Evolutionary conservation across 2,888 invertebrate species (phyloP), one percentile per base, ranked within the genome.

Genomic region (Caenorhabditis becei): DNA sequence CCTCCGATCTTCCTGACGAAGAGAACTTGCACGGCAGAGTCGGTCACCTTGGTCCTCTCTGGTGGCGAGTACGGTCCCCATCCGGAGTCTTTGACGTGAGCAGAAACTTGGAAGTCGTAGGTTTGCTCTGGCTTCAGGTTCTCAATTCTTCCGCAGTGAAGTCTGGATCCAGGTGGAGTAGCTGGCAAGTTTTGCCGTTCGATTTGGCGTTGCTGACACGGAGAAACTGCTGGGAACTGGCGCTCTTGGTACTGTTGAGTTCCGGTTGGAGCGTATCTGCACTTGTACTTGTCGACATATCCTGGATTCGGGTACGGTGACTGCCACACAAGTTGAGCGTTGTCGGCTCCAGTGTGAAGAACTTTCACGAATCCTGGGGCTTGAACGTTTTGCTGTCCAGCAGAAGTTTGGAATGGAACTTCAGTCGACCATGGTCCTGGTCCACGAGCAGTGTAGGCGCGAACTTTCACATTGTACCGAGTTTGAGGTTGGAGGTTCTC

Each of bases 341-440:
- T 86, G 74, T 87, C 86, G 16, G 87, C 80, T 3, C 88, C 88
- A 16, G 88, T 89, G 67, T 89, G 83, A 20, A 91, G 80, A 26
- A 91, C 88, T 23, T 82, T 82, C 24, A 82, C 82, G 23, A 77
- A 74, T 59, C 71, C 71, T 37, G 82, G 82, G 7, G 79, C 80
- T 35, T 80, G 82, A 1, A 80, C 80, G 32, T 70, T 77, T 32
- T 77, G 72, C 8, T 74, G 72, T 16, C 77, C 71, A 16, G 84
- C 82, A 1, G 87, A 79, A 8, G 90, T 90, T 78, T 89, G 85
- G 85, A 90, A 87, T 35, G 85, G 84, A 18, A 88, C 83, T 44
- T 89, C 89, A 14, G 81, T 83, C 7, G 89, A 90, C 89, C 91
- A 91, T 18, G 91, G 91, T 14, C 91, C 91, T 7, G 91, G 56